Evolutionary conservation across 2,797 vertebrate genomes (phyloP).

Genomic region (Mallotus villosus): DNA sequence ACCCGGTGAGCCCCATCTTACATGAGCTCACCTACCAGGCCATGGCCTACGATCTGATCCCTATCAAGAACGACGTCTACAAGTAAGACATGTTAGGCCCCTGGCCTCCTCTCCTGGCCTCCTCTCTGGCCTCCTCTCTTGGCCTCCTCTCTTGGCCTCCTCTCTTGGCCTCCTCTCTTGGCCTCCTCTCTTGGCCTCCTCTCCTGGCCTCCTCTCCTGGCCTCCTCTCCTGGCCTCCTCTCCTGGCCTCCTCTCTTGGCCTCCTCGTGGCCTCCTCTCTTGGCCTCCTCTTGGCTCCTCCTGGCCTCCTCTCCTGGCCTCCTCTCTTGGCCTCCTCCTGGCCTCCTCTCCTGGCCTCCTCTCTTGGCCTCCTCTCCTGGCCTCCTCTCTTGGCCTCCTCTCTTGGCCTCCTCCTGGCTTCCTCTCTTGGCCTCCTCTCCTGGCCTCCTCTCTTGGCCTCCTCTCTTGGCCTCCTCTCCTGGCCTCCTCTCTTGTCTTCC

Average conservation of each 20-base stretch:
- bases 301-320: neutral
- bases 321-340: too few relatives aligned
- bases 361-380: too few relatives aligned
- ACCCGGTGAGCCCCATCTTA: constrained; percentile 91
- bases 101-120: neutral
- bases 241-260: neutral
- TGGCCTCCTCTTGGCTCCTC: too few relatives aligned
- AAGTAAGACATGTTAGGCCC: constrained; percentile 70
- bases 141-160: neutral
- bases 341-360: neutral
- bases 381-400: too few relatives aligned
- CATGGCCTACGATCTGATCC: constrained; percentile 93
- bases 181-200: neutral
- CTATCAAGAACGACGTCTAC: constrained; percentile 88
- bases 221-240: neutral
- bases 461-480: too few relatives aligned
- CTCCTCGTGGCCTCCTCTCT: neutral
- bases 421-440: neutral
- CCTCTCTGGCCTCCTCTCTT: neutral
- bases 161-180: neutral
- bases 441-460: neutral
- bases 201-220: neutral
- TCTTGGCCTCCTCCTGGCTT: too few relatives aligned
- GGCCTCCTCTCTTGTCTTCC: too few relatives aligned
- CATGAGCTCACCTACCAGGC: constrained; percentile 98